Evolutionary conservation across 2,113 vertebrate species (phyloP), one percentile per base, ranked within the genome.

Genomic region (Uria aalge): DNA sequence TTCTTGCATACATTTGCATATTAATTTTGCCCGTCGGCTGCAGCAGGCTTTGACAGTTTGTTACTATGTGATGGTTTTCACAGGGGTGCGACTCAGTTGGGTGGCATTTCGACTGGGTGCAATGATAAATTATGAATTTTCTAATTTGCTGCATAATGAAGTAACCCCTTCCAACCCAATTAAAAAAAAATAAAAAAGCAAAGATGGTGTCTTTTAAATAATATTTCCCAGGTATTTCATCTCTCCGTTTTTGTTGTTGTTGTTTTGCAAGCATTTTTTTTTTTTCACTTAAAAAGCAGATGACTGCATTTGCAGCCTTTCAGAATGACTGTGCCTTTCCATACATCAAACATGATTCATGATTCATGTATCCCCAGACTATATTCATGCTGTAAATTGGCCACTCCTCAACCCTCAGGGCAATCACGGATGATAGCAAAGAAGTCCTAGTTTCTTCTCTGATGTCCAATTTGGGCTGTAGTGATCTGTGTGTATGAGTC

Each of bases 1-100:
- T 99, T 99, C 99, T 99, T 98, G 99, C 99, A 99, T 99, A 99
- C 98, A 99, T 99, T 99, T 99, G 99, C 99, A 99, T 99, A 99
- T 99, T 99, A 99, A 99, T 99, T 99, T 99, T 99, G 99, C 99
- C 99, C 99, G 98, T 99, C 98, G 99, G 99, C 99, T 99, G 99
- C 99, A 98, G 99, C 99, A 98, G 98, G 98, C 99, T 99, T 98
- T 99, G 99, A 99, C 99, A 99, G 99, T 99, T 98, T 98, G 98
- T 98, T 98, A 98, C 99, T 99, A 98, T 98, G 98, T 99, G 99
- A 99, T 99, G 98, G 98, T 99, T 99, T 99, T 99, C 98, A 97
- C 98, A 98, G 98, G 98, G 99, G 98, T 99, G 98, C 98, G 98
- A 98, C 99, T 99, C 99, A 99, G 99, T 99, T 99, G 99, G 99